Evolutionary conservation across 1,140 invertebrate genomes (phyloP).

Genomic region (Phortica variegata): DNA sequence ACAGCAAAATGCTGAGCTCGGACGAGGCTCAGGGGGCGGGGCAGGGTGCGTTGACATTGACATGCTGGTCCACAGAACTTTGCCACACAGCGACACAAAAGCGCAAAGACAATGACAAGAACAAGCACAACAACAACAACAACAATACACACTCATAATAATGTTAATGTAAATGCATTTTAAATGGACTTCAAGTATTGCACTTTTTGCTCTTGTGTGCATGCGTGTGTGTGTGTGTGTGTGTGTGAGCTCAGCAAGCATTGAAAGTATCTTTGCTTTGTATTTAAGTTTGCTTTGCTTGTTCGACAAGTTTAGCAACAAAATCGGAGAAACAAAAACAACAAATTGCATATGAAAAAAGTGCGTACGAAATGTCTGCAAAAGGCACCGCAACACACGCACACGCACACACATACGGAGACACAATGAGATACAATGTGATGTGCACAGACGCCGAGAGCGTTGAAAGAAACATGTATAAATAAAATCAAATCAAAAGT

Average conservation of each 20-base stretch:
- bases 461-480: no score
- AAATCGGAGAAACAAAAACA: constrained; percentile 32
- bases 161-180: constrained; percentile 57
- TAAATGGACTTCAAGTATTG: constrained; percentile 54
- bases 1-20: background rate
- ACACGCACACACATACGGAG: background rate
- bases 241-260: constrained; percentile 8
- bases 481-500: no score
- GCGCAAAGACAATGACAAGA: constrained; percentile 10
- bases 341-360: no score
- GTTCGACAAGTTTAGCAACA: constrained; percentile 46
- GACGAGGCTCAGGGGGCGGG: constrained; percentile 7
- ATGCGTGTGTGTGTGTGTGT: constrained; percentile 1
- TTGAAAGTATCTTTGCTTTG: constrained; percentile 19
- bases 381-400: background rate
- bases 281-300: constrained; percentile 40
- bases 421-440: background rate
- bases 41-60: constrained; percentile 6
- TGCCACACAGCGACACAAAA: background rate
- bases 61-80: constrained; percentile 35
- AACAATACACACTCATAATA: constrained; percentile 42
- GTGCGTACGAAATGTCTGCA: no score
- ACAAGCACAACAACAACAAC: constrained; percentile 6
- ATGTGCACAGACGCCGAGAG: background rate
- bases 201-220: constrained; percentile 33